Evolutionary conservation across 1,140 invertebrate genomes (phyloP).

Genomic region (Cydia splendana): DNA sequence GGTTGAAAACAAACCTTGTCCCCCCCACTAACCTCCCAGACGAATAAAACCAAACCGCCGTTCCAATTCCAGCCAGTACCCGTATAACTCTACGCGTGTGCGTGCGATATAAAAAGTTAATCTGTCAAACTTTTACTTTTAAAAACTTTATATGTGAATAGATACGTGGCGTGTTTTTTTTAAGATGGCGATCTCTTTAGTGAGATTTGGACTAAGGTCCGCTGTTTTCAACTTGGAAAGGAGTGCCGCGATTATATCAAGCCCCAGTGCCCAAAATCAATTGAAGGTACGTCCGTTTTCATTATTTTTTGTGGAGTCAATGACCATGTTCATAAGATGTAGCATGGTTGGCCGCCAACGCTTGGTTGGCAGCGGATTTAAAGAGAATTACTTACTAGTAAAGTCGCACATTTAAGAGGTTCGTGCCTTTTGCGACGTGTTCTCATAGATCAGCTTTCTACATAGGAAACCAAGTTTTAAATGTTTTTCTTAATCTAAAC

Average conservation of each 20-base stretch:
- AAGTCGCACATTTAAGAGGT: not conserved
- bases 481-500: not conserved
- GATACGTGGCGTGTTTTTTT: slow-evolving; percentile 35
- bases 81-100: slow-evolving; percentile 4
- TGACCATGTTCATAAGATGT: slow-evolving; percentile 19
- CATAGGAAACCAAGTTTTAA: not conserved
- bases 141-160: slow-evolving; percentile 31
- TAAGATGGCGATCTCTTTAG: slow-evolving; percentile 66
- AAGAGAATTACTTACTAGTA: not conserved
- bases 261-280: slow-evolving; percentile 56
- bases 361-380: not conserved
- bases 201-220: slow-evolving; percentile 62
- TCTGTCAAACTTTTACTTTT: slow-evolving; percentile 30
- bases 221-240: slow-evolving; percentile 62
- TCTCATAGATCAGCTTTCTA: not conserved
- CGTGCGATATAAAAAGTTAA: slow-evolving; percentile 33
- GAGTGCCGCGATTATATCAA: slow-evolving; percentile 56
- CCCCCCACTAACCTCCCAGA: slow-evolving; percentile 40
- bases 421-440: not conserved
- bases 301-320: slow-evolving; percentile 34
- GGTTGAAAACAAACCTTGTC: slow-evolving; percentile 46
- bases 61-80: slow-evolving; percentile 51
- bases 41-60: slow-evolving; percentile 57
- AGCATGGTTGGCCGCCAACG: slow-evolving; percentile 18
- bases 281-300: slow-evolving; percentile 52